Base-by-base conservation (phyloP, 2,113 vertebrate species). In the Damaliscus lunatus region DNA sequence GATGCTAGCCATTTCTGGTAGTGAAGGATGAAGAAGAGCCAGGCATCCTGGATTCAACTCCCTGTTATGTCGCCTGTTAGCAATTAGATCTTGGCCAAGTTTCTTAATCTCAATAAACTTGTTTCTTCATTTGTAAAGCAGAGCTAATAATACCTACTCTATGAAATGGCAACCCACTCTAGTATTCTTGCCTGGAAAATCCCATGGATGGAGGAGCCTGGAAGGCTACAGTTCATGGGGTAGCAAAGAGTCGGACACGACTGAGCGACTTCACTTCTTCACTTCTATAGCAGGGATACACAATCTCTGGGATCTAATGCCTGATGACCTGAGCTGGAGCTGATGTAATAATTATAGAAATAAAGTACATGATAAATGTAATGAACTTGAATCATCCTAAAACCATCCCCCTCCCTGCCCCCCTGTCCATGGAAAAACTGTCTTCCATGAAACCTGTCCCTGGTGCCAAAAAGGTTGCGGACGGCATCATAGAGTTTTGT, bases 31-130 rank as follows among this genome's bases (percentile, higher is more conserved):
- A 91, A 53, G 7, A 91, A 53, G 36, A 78, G 11, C 21, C 80
- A 64, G n/a, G 10, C 29, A 11, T 81, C 57, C 53, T 62, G 92
- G 31, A 12, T 25, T 91, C 50, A 23, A 29, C 33, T 53, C 53
- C 59, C 43, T 12, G 16, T 53, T 62, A 53, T 36, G 52, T 36
- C 29, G 23, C 19, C 64, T 40, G 21, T 36, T 16, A 36, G 50
- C 60, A 82, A 7, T 10, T 13, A 93, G 19, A 21, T 33, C 67
- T 57, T 31, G 17, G 46, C 10, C 90, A 74, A 40, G 12, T 85
- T 80, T 90, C 90, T 95, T 91, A 74, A 77, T 5, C 5, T 64
- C 71, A 57, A 15, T 40, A 87, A 89, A 89, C 40, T 25, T 93
- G 55, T 57, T 59, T 95, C 62, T 59, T 46, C 25, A 48, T 52